phyloP scores from a whole-genome alignment of 2,113 vertebrate genomes.

The Grallaria varia region DNA sequence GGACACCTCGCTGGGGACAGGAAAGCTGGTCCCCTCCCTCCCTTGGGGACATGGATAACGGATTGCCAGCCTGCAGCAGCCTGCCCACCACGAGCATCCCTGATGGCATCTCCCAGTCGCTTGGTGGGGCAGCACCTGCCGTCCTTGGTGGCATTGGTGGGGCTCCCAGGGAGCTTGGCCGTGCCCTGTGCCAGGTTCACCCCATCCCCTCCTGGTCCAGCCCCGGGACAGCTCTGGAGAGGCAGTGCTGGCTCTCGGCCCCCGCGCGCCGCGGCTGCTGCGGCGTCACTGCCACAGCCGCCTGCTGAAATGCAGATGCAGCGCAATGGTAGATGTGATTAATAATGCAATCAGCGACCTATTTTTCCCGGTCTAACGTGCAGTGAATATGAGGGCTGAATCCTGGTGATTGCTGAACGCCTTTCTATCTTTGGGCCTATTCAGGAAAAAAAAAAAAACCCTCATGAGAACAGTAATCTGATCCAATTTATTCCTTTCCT shows the following conservation, averaged over 20 bases:
- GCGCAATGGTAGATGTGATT: conserved; percentile 31
- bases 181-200: accelerated
- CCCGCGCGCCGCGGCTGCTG: neutral
- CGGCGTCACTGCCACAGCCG: neutral
- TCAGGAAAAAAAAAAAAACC: conserved; percentile 26
- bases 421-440: conserved; percentile 67
- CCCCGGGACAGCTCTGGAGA: neutral
- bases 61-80: neutral
- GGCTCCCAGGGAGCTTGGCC: accelerated
- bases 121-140: neutral
- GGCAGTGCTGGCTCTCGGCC: accelerated
- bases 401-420: conserved; percentile 62
- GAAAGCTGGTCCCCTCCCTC: neutral
- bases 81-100: accelerated
- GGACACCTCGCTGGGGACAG: neutral
- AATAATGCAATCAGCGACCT: conserved; percentile 72
- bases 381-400: conserved; percentile 57
- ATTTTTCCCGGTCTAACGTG: conserved; percentile 60
- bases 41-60: accelerated
- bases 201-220: accelerated
- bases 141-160: accelerated
- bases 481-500: conserved; percentile 64
- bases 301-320: conserved; percentile 49
- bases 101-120: neutral
- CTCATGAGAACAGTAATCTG: conserved; percentile 63